Conservation (phyloP, 2,888 invertebrate genomes). For the Hydropsyche betteni region DNA sequence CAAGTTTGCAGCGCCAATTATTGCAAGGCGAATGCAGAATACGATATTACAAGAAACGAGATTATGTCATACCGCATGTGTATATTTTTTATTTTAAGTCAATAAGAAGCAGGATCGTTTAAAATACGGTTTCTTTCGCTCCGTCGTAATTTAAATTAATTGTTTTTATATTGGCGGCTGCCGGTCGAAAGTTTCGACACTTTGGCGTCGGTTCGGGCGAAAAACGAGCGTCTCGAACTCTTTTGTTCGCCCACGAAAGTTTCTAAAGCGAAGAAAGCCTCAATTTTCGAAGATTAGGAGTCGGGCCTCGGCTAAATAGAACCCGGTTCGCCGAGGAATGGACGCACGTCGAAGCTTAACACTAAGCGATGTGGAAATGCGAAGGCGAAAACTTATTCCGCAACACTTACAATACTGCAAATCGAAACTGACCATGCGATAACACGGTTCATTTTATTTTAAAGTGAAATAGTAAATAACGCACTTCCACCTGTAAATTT, state of each 20-base stretch:
- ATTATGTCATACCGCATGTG: no score
- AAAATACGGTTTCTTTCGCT: no score
- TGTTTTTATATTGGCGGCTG: neutral
- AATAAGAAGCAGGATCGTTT: no score
- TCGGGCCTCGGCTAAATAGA: conserved; percentile 30
- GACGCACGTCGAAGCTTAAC: conserved; percentile 27
- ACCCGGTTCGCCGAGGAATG: conserved; percentile 1
- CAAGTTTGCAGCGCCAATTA: conserved; percentile 33
- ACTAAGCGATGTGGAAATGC: conserved; percentile 43
- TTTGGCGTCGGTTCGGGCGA: conserved; percentile 3
- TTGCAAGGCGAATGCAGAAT: conserved; percentile 31
- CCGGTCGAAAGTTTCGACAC: conserved; percentile 6
- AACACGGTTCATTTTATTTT: no score
- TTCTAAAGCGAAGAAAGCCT: conserved; percentile 39
- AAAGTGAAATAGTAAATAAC: no score
- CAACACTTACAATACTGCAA: no score
- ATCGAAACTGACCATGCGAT: no score
- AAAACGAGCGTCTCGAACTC: conserved; percentile 24
- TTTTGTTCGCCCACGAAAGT: conserved; percentile 15
- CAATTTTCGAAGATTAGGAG: conserved; percentile 46
- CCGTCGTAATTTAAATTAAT: no score
- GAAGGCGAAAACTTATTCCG: conserved; percentile 18
- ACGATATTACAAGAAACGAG: conserved; percentile 4
- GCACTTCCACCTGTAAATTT: no score
- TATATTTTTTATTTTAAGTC: no score